Evolutionary conservation across 2,888 invertebrate genomes (phyloP), one percentile per base, ranked within the genome.

Genomic region (Ormyrus nitidulus): DNA sequence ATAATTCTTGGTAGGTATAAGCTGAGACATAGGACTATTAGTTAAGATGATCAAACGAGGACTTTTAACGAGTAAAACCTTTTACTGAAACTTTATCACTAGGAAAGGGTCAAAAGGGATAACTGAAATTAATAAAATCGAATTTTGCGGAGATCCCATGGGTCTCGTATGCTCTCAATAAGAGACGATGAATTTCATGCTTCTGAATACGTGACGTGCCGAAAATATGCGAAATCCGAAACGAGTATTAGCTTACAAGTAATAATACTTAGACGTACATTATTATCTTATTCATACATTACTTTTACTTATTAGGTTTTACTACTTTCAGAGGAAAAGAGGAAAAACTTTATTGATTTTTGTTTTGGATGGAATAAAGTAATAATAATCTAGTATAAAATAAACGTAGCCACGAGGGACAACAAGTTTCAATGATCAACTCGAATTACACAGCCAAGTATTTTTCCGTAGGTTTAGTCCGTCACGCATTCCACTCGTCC

Each of bases 51-150:
- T 81, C 64, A 77, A 77, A 72, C 69, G 65, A 19, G 58, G 46
- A 77, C 56, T 74, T 70, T 69, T 62, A 77, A 69, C n/a, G 64
- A 66, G 61, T 70, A 51, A 77, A 80, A 56, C 77, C 62, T 74
- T 77, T 81, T 70, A 70, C 69, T 10, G 58, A 71, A 80, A 80
- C 73, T 77, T 64, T 77, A 77, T 77, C 77, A 73, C 71, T 80
- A 49, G 61, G 70, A 71, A 81, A 75, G 81, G 78, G 66, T 75
- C 71, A 78, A 78, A 19, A 71, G 75, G 78, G 54, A 59, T 70
- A 75, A 75, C 75, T 78, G 68, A 71, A 78, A 75, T 81, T 81
- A 78, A 78, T 75, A 69, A 65, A 78, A 81, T 81, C 71, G 66
- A 78, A 81, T 78, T 78, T 71, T 19, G 48, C 54, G 11, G 11